phyloP scores from a whole-genome alignment of 2,888 invertebrate species.

The Parochlus steinenii region DNA sequence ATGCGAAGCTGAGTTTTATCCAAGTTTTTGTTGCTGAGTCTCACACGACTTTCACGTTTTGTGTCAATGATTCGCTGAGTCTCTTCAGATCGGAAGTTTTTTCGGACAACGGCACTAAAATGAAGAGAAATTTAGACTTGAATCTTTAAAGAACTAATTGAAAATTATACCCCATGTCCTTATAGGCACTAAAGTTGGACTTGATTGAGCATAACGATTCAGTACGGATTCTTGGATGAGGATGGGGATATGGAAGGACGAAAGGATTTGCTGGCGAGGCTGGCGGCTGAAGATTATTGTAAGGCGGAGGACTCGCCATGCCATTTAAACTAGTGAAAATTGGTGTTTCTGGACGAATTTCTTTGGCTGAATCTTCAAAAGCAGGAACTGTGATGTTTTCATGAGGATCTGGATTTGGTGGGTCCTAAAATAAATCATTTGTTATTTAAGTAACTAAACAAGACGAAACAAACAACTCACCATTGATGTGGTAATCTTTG shows the following conservation, averaged over 20 bases:
- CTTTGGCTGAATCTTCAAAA: too few species aligned
- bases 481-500: too few species aligned
- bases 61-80: constrained; percentile 36
- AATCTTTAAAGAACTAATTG: neutral
- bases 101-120: constrained; percentile 10
- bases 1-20: constrained; percentile 62
- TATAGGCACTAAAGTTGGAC: constrained; percentile 14
- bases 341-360: too few species aligned
- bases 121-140: neutral
- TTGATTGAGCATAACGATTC: constrained; percentile 29
- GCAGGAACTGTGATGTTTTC: too few species aligned
- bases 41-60: constrained; percentile 34
- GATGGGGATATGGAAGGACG: too few species aligned
- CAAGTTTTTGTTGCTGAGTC: constrained; percentile 34
- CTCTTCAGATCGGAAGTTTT: constrained; percentile 28
- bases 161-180: neutral
- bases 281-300: neutral
- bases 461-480: too few species aligned
- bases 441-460: too few species aligned
- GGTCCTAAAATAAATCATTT: too few species aligned
- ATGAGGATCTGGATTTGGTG: too few species aligned
- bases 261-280: neutral
- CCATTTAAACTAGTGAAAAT: too few species aligned
- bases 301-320: neutral
- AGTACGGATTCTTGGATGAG: constrained; percentile 24